Evolutionary conservation across 2,113 vertebrate genomes (phyloP), one percentile per base, ranked within the genome.

Genomic region (Microcebus griseorufus): DNA sequence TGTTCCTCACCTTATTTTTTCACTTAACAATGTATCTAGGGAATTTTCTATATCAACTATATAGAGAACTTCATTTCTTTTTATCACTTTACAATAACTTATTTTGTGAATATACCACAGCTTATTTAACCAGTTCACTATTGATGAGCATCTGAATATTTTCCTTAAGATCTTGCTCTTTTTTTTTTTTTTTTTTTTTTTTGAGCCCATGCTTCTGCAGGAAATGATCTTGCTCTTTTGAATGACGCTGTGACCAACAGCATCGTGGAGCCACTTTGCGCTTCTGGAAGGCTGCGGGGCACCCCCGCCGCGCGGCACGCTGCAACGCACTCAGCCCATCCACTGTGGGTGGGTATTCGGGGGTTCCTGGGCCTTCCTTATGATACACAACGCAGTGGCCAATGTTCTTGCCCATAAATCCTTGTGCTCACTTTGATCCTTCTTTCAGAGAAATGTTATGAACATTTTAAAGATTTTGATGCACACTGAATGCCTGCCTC

Each of bases 181-280:
- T 84, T 96, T n/a, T n/a, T n/a, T n/a, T n/a, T n/a, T n/a, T n/a
- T n/a, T n/a, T n/a, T n/a, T n/a, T n/a, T n/a, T n/a, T n/a, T n/a
- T n/a, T n/a, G n/a, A n/a, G n/a, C n/a, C n/a, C n/a, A n/a, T n/a
- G n/a, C n/a, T n/a, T n/a, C n/a, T n/a, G n/a, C n/a, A n/a, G n/a
- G n/a, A n/a, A n/a, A n/a, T n/a, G 29, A 64, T 55, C 87, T 88
- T 86, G 67, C 3, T 60, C 39, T 80, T 84, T 84, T 96, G 88
- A 95, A 67, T 84, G 79, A 67, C 45, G 12, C 18, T 67, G 3
- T 67, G 78, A 60, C 37, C n/a, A 65, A 6, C 67, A 53, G 27
- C 32, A n/a, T 37, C 14, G 20, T 16, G 42, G 45, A 89, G 9
- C 13, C 22, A 55, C 75, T 88, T 93, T 53, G 39, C 25, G 48